A percentile compares a stretch with the other conserved stretches of the same genome.
These are phyloP conservation scores for Drosophila baimaii DNA, from an alignment of 1,140 invertebrate genomes.

Conservation along the genomic window DNA sequence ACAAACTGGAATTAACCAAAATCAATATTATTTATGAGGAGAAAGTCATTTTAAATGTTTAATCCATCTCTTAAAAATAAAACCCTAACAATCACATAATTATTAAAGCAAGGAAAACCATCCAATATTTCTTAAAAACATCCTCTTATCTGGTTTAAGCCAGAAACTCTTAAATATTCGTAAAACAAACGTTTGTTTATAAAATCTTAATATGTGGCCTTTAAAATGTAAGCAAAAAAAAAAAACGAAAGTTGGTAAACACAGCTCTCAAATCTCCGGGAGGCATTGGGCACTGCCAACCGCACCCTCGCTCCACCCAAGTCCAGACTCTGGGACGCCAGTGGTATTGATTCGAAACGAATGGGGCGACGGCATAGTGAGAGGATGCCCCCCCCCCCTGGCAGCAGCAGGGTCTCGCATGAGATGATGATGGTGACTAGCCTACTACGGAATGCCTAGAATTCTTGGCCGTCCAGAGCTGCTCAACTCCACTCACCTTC, in stretches of 20 bases:
- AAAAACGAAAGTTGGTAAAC: conserved; percentile 9
- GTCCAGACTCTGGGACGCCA: conserved; percentile 45
- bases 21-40: background rate
- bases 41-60: background rate
- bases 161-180: background rate
- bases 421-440: conserved; percentile 19
- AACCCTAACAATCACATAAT: background rate
- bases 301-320: conserved; percentile 21
- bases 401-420: background rate
- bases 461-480: conserved; percentile 14
- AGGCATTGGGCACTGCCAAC: conserved; percentile 19
- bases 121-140: background rate
- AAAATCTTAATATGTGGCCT: background rate
- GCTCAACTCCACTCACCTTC: conserved; percentile 70
- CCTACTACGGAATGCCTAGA: conserved; percentile 17
- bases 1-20: background rate
- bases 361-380: conserved; percentile 6
- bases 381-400: background rate
- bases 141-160: background rate
- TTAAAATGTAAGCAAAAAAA: too few relatives aligned
- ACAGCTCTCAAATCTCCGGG: conserved; percentile 10
- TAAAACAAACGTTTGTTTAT: conserved; percentile 1
- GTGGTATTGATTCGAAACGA: conserved; percentile 44
- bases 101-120: background rate
- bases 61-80: background rate